Evolutionary conservation across 2,113 vertebrate genomes (phyloP).

Genomic region (Montifringilla adamsi): DNA sequence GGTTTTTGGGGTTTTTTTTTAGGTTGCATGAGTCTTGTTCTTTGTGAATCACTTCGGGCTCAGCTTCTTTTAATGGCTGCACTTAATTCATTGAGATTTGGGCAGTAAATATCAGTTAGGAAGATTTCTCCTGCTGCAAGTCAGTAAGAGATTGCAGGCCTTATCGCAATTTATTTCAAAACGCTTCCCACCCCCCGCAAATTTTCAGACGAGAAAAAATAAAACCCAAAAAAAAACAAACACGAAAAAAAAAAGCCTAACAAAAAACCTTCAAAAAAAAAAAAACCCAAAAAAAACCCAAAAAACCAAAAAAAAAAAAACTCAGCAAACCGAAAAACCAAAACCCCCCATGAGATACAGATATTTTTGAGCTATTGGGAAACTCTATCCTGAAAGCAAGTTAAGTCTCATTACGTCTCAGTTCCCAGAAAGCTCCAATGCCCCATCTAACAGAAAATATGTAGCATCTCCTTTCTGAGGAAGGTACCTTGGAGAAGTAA

Average conservation of each 20-base stretch:
- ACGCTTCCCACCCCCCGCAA: not conserved
- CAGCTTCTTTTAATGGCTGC: not conserved
- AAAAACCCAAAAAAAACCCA: too few relatives aligned
- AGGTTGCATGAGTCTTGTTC: not conserved
- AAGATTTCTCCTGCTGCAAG: not conserved
- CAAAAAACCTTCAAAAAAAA: too few relatives aligned
- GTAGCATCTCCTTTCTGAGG: not conserved
- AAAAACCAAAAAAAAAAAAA: too few relatives aligned
- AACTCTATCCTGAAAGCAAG: not conserved
- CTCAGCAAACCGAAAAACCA: not conserved
- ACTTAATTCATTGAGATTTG: not conserved
- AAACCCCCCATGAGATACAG: fast-evolving
- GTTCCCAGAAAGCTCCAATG: not conserved
- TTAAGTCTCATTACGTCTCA: not conserved
- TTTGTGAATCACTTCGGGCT: not conserved
- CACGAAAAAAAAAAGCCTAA: too few relatives aligned
- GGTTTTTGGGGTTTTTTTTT: not conserved
- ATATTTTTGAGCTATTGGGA: not conserved
- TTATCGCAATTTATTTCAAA: not conserved
- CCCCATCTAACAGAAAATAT: not conserved
- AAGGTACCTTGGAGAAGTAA: not conserved
- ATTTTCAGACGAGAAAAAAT: not conserved
- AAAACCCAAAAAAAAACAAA: not conserved
- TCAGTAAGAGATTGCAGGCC: not conserved
- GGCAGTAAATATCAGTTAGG: not conserved